Percentiles rank a stretch among this genome's conserved stretches.
phyloP scores from a whole-genome alignment of 2,888 invertebrate genomes.

The Catocala sponsa region DNA sequence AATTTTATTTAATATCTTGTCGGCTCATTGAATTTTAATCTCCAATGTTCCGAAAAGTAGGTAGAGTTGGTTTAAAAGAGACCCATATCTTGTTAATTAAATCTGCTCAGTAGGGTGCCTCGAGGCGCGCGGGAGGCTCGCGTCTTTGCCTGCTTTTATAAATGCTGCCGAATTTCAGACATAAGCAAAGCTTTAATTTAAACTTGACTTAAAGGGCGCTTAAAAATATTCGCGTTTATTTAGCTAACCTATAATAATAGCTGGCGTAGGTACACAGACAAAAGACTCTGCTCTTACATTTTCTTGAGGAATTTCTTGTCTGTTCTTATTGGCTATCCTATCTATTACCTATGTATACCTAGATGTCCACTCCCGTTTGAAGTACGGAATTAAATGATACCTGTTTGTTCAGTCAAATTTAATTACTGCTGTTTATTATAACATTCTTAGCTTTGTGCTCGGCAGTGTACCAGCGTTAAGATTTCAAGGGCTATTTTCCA shows the following conservation, averaged over 20 bases:
- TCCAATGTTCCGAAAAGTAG: slow-evolving; percentile 82
- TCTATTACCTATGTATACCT: slow-evolving; percentile 22
- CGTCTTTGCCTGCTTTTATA: slow-evolving; percentile 73
- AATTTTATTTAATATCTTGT: slow-evolving; percentile 74
- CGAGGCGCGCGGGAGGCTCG: slow-evolving; percentile 70
- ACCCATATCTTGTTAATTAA: slow-evolving; percentile 88
- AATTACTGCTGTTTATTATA: slow-evolving; percentile 41
- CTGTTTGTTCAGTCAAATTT: slow-evolving; percentile 38
- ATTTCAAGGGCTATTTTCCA: slow-evolving; percentile 19
- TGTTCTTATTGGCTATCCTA: slow-evolving; percentile 24
- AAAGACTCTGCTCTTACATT: slow-evolving; percentile 55
- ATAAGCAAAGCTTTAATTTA: slow-evolving; percentile 81
- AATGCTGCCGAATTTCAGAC: slow-evolving; percentile 82
- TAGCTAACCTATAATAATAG: slow-evolving; percentile 56
- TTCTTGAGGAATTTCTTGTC: slow-evolving; percentile 31
- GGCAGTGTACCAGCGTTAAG: slow-evolving; percentile 9
- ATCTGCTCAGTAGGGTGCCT: slow-evolving; percentile 83
- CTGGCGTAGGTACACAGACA: slow-evolving; percentile 55
- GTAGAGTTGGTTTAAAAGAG: slow-evolving; percentile 84
- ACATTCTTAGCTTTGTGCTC: slow-evolving; percentile 40
- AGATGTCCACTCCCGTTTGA: slow-evolving; percentile 26
- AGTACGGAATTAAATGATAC: slow-evolving; percentile 39
- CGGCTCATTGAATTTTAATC: slow-evolving; percentile 83
- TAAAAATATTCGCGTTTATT: slow-evolving; percentile 69
- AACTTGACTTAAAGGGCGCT: slow-evolving; percentile 76